Conservation (phyloP, 2,888 invertebrate species). For the Petrolisthes cinctipes region DNA sequence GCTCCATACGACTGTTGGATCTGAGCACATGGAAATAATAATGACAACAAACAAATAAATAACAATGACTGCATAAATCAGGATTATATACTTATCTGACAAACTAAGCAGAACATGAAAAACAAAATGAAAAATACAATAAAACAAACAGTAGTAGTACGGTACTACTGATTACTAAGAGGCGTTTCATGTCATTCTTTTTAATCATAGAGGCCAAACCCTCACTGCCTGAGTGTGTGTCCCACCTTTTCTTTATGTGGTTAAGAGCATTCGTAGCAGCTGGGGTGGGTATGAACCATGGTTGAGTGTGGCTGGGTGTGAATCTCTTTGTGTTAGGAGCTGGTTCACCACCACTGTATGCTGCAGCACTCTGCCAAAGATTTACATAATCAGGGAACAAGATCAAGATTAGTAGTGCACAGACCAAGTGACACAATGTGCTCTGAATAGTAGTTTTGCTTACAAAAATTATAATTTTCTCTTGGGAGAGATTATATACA, state of each 20-base stretch:
- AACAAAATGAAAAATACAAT: not conserved
- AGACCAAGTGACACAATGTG: no score
- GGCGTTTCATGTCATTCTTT: no score
- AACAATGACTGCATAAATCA: not conserved
- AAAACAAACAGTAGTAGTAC: not conserved
- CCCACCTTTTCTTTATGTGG: slow-evolving; percentile 32
- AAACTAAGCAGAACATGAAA: not conserved
- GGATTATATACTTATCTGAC: not conserved
- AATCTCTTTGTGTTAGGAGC: slow-evolving; percentile 25
- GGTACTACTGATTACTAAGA: not conserved
- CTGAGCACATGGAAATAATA: slow-evolving; percentile 2
- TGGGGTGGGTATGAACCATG: slow-evolving; percentile 41
- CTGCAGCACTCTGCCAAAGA: slow-evolving; percentile 30
- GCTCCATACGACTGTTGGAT: slow-evolving; percentile 1
- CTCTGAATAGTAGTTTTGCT: no score
- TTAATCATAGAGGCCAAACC: no score
- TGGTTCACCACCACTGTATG: slow-evolving; percentile 32
- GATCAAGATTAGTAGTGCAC: no score
- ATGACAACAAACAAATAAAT: not conserved
- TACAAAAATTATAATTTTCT: no score
- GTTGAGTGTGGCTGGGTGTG: slow-evolving; percentile 31
- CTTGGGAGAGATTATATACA: no score
- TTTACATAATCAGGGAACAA: no score
- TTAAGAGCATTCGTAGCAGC: not conserved
- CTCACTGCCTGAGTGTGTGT: not conserved